Conservation (phyloP, 2,113 vertebrate species). For the Arizona elegans region DNA sequence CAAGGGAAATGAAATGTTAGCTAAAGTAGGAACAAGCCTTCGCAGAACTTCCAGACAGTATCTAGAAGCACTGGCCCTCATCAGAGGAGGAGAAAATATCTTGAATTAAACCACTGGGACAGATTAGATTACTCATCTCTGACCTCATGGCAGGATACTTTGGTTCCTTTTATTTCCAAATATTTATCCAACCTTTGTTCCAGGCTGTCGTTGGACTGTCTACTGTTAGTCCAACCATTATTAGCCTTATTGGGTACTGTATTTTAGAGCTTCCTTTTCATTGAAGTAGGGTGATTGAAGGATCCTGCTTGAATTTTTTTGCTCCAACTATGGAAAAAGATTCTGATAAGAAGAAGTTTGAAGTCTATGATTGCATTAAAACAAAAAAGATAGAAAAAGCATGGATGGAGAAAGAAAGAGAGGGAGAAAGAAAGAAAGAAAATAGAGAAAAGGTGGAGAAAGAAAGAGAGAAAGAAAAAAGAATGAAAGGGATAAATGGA, state of each 20-base stretch:
- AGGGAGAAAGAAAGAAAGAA: not conserved
- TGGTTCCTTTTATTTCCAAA: not conserved
- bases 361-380: not conserved
- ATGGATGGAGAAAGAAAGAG: too few relatives aligned
- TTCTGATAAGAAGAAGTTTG: not conserved
- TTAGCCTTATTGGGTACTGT: not conserved
- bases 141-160: not conserved
- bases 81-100: not conserved
- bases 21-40: not conserved
- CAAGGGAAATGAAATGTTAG: not conserved
- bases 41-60: not conserved
- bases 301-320: not conserved
- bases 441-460: not conserved
- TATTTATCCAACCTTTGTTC: not conserved
- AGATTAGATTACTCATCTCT: not conserved
- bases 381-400: not conserved
- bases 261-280: not conserved
- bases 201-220: not conserved
- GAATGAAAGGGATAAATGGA: too few relatives aligned
- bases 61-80: not conserved
- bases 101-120: not conserved
- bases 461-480: too few relatives aligned
- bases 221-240: not conserved
- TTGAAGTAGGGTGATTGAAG: not conserved
- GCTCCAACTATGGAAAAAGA: not conserved